Base-by-base conservation (phyloP, 2,797 vertebrate genomes). In the Pitangus sulphuratus region DNA sequence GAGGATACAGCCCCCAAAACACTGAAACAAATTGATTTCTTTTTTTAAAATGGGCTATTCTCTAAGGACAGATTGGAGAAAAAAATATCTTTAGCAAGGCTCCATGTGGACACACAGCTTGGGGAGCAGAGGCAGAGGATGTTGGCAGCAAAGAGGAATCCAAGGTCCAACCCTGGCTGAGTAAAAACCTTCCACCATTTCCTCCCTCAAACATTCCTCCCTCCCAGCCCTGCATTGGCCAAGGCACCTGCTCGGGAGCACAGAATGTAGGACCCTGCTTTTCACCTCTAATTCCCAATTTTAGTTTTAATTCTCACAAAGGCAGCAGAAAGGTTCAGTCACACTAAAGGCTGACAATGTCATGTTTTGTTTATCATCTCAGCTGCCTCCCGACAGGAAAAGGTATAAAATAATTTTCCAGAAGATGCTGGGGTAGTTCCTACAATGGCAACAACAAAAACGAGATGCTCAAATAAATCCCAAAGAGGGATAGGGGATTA, bases 191-290 rank as follows among this genome's bases (percentile, higher is more conserved):
- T 3, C 65, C 70, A 18, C 12, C 40, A 4, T 9, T 12, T 16
- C 33, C 51, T 20, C 47, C 2, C 0, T 24, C 3, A 15, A 11
- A n/a, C 42, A 7, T 4, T 16, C 33, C 69, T 19, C 72, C 35
- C 1, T 51, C 33, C 40, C 25, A 35, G 56, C 31, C 21, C 62
- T 8, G 30, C 19, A 11, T 3, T 50, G 30, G 51, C 30, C 65
- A 30, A 39, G 44, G 35, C 42, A 21, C 15, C 14, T 17, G 26
- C 51, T 1, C 8, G 48, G 33, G 40, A 54, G 3, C 0, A 2
- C 22, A 31, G 15, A 8, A 20, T 22, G 58, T 1, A 65, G 61
- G 26, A 37, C 25, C 15, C 53, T 35, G 26, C 5, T 12, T 60
- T 82, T 19, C 15, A 53, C 5, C 7, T 8, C 3, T 9, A 31